These are phyloP conservation scores for Ichneumon xanthorius DNA, from an alignment of 2,888 invertebrate genomes.

Conservation along the genomic window DNA sequence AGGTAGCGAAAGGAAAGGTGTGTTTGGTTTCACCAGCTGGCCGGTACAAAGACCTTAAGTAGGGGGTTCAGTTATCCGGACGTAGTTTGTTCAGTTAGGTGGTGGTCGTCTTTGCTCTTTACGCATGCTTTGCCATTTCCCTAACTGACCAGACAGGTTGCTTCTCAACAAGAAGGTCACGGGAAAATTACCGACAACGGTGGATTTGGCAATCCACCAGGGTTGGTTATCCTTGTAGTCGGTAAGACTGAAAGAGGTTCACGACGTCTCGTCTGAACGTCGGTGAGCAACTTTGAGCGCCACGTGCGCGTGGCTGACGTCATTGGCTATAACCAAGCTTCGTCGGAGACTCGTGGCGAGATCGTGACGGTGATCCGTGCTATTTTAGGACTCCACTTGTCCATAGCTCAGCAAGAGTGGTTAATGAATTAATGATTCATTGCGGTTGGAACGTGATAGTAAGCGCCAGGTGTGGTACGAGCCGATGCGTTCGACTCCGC, in stretches of 20 bases:
- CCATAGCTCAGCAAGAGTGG: background rate
- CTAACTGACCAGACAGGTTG: too few species aligned
- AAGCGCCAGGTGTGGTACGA: slow-evolving; percentile 23
- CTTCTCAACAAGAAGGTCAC: too few species aligned
- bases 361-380: background rate
- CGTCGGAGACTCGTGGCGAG: background rate
- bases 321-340: slow-evolving; percentile 10
- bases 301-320: slow-evolving; percentile 25
- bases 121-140: too few species aligned
- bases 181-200: too few species aligned
- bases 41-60: too few species aligned
- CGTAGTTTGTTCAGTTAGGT: too few species aligned
- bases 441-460: background rate
- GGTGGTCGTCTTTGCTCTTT: too few species aligned
- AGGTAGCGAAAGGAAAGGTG: too few species aligned
- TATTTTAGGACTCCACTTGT: background rate
- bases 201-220: too few species aligned
- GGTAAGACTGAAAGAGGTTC: background rate
- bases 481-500: slow-evolving; percentile 22
- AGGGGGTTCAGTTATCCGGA: too few species aligned
- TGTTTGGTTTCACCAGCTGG: too few species aligned
- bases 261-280: slow-evolving; percentile 18
- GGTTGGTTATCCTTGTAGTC: too few species aligned
- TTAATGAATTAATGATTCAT: background rate
- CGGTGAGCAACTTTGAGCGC: slow-evolving; percentile 24